phyloP scores from a whole-genome alignment of 2,113 vertebrate species.

The Colaptes auratus region DNA sequence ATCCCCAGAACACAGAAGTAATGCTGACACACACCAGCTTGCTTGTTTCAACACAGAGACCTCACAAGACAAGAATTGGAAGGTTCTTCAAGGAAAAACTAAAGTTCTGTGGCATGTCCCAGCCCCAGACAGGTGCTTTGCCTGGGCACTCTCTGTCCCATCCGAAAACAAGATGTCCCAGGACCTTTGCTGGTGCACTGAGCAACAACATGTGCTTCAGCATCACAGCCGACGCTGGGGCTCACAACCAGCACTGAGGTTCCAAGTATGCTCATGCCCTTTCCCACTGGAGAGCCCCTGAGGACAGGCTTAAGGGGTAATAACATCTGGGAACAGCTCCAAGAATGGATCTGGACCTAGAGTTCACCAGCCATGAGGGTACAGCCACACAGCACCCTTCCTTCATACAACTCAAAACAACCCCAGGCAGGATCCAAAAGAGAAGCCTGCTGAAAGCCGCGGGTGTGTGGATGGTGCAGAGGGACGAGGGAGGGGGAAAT shows the following conservation, averaged over 20 bases:
- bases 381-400: neutral
- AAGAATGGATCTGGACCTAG: neutral
- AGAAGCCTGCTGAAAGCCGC: neutral
- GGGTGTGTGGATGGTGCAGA: neutral
- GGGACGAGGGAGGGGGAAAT: neutral
- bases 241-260: neutral
- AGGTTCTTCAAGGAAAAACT: neutral
- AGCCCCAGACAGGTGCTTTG: accelerated
- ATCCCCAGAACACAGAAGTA: too few relatives aligned
- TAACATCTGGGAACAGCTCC: neutral
- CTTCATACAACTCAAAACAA: neutral
- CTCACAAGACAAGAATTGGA: neutral
- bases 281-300: neutral
- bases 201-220: neutral
- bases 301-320: neutral
- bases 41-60: neutral
- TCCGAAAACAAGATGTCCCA: neutral
- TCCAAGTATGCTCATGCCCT: neutral
- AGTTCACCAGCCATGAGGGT: accelerated
- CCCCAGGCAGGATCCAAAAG: accelerated
- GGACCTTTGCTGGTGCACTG: accelerated
- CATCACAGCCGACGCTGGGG: accelerated
- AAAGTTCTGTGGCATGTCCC: accelerated
- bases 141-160: neutral
- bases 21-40: neutral